phyloP scores from a whole-genome alignment of 2,113 vertebrate species.

The Pterocles burchelli region DNA sequence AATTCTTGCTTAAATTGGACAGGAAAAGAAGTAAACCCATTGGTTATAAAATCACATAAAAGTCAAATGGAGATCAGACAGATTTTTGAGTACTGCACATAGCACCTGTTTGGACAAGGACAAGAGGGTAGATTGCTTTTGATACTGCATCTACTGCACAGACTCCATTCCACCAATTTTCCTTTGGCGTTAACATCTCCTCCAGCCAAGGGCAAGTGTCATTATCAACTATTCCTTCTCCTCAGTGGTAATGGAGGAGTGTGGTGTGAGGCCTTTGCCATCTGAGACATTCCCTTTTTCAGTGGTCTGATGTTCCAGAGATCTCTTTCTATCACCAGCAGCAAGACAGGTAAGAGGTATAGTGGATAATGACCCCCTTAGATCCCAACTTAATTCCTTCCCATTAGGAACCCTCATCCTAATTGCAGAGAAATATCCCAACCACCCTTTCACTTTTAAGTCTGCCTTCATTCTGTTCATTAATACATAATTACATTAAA shows the following conservation, averaged over 20 bases:
- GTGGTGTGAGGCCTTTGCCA: neutral
- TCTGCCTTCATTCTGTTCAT: neutral
- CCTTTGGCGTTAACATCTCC: neutral
- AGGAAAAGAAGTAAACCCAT: neutral
- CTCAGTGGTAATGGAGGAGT: neutral
- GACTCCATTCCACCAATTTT: neutral
- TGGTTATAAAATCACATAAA: neutral
- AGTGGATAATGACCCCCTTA: neutral
- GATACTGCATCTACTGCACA: neutral
- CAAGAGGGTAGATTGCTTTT: neutral
- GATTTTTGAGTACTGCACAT: neutral
- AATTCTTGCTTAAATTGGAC: neutral
- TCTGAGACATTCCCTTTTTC: neutral
- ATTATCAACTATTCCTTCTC: neutral
- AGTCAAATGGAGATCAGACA: neutral
- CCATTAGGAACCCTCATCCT: neutral
- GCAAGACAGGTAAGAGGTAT: neutral
- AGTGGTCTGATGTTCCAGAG: neutral
- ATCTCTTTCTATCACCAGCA: neutral
- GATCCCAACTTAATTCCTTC: neutral
- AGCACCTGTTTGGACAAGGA: neutral
- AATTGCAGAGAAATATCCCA: neutral
- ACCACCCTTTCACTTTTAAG: neutral
- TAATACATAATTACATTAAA: neutral
- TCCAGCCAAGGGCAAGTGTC: neutral